Evolutionary conservation across 1,140 invertebrate genomes (phyloP), one percentile per base, ranked within the genome.

Genomic region (Lordiphosa mommai): DNA sequence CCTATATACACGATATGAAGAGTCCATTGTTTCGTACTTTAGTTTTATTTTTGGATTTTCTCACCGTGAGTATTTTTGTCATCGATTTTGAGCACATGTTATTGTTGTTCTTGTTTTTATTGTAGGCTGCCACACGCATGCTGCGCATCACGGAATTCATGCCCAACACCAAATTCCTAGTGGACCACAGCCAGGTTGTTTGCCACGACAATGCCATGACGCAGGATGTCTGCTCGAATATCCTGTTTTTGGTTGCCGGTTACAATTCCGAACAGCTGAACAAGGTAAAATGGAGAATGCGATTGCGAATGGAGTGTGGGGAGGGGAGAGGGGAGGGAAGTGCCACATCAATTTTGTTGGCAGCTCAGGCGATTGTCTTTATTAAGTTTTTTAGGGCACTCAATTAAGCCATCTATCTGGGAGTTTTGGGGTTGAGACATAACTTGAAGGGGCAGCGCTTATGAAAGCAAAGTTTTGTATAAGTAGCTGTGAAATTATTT

Each of bases 241-340:
- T 92, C 5, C 64, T 93, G 9, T 93, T 93, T 68, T 69, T 93
- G 29, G 72, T 93, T 0, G 89, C 79, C 53, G 93, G 93, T 16
- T 91, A 87, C 57, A 88, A 90, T 59, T 74, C 87, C 5, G 89
- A 90, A 2, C 90, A 91, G 56, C 67, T 91, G 37, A 88, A 88
- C 66, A 88, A 88, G 86, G 87, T 88, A 61, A 70, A 52, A 12
- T 13, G 47, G 46, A 1, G 12, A 1, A 13, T n/a, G n/a, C n/a
- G n/a, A n/a, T n/a, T n/a, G n/a, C n/a, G n/a, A n/a, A n/a, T n/a
- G n/a, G n/a, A n/a, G n/a, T n/a, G 1, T 23, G n/a, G 7, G n/a
- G 8, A 13, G 5, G 7, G 43, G 6, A 10, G 13, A 47, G 41
- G 13, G 20, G 27, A 56, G 33, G 14, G n/a, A 46, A 59, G 59